Base-by-base conservation (phyloP, 2,797 vertebrate species). In the Semaprochilodus insignis region DNA sequence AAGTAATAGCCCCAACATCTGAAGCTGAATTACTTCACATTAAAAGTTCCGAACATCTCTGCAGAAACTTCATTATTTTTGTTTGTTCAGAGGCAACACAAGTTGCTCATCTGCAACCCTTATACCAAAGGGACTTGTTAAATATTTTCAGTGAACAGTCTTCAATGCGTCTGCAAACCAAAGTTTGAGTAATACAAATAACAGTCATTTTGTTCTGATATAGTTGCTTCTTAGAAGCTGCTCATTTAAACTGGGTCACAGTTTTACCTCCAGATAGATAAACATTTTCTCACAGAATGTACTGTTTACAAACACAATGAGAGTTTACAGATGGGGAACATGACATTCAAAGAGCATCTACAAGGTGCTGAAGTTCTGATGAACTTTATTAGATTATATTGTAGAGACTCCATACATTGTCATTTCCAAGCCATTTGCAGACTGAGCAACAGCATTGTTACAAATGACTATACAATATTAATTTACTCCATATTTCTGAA, bases 41-140 rank as follows among this genome's bases (percentile, higher is more conserved):
- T 85, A 89, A 74, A 84, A 60, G 51, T 57, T 78, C 78, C 69
- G 82, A 36, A 25, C 59, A 27, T 62, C 19, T 59, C 83, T 62
- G 67, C 44, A 69, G 81, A 83, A 60, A 59, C 27, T 77, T 83
- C 52, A 83, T 82, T 82, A 83, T 84, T 86, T 87, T 81, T 85
- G 80, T 85, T 57, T 84, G 77, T 84, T 87, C 83, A 86, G 82
- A 88, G 67, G 81, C 73, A 82, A 81, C 78, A 80, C 70, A 17
- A 76, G 73, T 82, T 87, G 80, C 67, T 89, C 69, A 70, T 83
- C 81, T 83, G 77, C 73, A 84, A 88, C 83, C 87, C 78, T 77
- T 51, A 60, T 73, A 69, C 87, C 82, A 62, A 31, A 66, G 85
- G 80, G 89, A 88, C 80, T 87, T 85, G 83, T 85, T 88, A 87